Evolutionary conservation across 2,113 vertebrate genomes (phyloP).

Genomic region (Pomatorhinus ruficollis): DNA sequence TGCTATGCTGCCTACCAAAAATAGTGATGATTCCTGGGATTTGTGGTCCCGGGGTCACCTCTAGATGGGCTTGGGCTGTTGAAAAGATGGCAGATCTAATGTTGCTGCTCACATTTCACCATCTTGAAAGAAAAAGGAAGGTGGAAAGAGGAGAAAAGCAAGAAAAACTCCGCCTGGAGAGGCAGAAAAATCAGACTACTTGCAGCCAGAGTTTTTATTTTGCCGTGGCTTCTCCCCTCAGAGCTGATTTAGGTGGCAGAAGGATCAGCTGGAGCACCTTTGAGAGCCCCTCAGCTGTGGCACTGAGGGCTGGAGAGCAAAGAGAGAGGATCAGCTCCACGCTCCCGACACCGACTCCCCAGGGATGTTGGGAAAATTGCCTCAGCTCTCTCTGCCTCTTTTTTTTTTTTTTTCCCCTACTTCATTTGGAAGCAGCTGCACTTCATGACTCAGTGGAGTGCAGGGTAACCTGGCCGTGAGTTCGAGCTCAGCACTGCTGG

Average conservation of each 20-base stretch:
- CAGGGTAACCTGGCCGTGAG: background rate
- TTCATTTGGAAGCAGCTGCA: background rate
- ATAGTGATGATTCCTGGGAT: background rate
- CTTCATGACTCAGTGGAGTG: background rate
- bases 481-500: background rate
- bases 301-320: background rate
- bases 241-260: background rate
- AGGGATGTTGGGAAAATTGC: background rate
- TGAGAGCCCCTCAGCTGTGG: background rate
- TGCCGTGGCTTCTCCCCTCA: background rate
- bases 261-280: background rate
- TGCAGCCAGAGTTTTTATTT: background rate
- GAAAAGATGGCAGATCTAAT: background rate
- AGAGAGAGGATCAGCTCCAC: fast-evolving
- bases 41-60: background rate
- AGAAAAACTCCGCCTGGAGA: background rate
- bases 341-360: fast-evolving
- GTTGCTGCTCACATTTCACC: background rate
- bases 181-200: background rate
- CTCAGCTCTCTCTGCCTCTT: background rate
- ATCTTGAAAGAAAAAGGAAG: background rate
- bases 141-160: background rate
- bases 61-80: background rate
- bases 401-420: background rate
- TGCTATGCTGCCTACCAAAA: background rate